These are phyloP conservation scores for Heliopora coerulea DNA, from an alignment of 92 coral and sea anemone species.

Conservation along the genomic window DNA sequence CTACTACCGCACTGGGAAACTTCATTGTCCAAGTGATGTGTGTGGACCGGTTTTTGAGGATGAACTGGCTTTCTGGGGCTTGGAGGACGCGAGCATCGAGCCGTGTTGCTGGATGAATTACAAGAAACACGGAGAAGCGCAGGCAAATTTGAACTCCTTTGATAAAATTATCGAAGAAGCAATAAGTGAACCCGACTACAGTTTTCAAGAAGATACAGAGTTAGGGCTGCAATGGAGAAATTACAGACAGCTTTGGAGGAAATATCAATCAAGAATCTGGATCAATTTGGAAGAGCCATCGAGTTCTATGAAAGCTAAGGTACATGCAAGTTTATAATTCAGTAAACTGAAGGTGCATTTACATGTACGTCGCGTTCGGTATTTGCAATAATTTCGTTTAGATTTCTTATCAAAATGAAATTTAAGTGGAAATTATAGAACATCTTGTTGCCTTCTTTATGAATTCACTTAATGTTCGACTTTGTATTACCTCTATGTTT, in stretches of 20 bases:
- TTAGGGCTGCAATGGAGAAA: constrained; percentile 71
- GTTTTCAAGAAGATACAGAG: constrained; percentile 63
- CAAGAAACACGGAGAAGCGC: constrained; percentile 96
- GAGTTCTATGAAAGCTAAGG: constrained; percentile 87
- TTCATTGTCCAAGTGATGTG: constrained; percentile 97
- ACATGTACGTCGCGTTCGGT: no score
- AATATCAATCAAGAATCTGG: constrained; percentile 84
- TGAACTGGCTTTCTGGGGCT: constrained; percentile 97
- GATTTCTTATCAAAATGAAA: no score
- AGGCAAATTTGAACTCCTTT: constrained; percentile 85
- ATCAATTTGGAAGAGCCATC: constrained; percentile 91
- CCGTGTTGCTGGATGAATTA: constrained; percentile 97
- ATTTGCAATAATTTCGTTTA: no score
- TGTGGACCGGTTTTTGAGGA: constrained; percentile 98
- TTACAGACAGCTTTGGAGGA: constrained; percentile 68
- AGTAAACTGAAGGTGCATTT: no score
- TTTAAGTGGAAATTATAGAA: no score
- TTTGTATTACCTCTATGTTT: no score
- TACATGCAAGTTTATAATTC: no score
- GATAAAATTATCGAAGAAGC: constrained; percentile 80
- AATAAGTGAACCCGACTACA: constrained; percentile 83
- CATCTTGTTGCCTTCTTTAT: no score
- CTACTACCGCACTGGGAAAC: constrained; percentile 95
- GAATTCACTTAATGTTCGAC: no score
- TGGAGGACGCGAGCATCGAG: constrained; percentile 92